Evolutionary conservation across 1,140 invertebrate species (phyloP).

Genomic region (Amyelois transitella): DNA sequence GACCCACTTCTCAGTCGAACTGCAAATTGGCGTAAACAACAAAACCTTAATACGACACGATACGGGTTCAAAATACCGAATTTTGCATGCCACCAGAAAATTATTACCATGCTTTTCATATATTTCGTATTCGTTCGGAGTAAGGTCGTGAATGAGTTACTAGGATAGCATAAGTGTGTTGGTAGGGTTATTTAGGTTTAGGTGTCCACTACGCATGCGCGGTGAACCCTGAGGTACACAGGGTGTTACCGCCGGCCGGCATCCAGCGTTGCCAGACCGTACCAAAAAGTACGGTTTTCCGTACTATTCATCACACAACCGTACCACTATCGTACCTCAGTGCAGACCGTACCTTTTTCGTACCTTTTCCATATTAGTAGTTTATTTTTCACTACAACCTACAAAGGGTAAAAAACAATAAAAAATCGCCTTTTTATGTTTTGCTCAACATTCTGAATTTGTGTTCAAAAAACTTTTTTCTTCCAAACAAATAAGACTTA

Average conservation of each 20-base stretch:
- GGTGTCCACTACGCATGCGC: constrained; percentile 36
- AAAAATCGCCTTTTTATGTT: too few species aligned
- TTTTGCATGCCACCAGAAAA: constrained; percentile 37
- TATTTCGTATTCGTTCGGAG: not conserved
- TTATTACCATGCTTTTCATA: not conserved
- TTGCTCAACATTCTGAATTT: too few species aligned
- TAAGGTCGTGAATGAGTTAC: constrained; percentile 16
- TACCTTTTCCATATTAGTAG: too few species aligned
- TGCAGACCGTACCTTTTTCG: too few species aligned
- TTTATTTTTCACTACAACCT: too few species aligned
- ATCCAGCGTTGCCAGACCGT: too few species aligned
- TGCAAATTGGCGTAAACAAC: not conserved
- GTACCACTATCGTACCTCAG: too few species aligned
- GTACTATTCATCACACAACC: constrained; percentile 40
- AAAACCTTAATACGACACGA: constrained; percentile 6
- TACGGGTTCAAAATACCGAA: constrained; percentile 13
- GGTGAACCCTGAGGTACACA: constrained; percentile 25
- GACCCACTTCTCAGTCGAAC: not conserved
- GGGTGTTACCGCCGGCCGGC: not conserved
- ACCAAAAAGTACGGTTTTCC: too few species aligned
- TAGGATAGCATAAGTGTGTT: not conserved
- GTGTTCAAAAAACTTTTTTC: too few species aligned
- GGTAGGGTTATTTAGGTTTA: not conserved
- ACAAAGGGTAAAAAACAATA: too few species aligned
- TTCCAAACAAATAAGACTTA: too few species aligned